Conservation (phyloP, 2,888 invertebrate species). For the Amphipyra tragopoginis region DNA sequence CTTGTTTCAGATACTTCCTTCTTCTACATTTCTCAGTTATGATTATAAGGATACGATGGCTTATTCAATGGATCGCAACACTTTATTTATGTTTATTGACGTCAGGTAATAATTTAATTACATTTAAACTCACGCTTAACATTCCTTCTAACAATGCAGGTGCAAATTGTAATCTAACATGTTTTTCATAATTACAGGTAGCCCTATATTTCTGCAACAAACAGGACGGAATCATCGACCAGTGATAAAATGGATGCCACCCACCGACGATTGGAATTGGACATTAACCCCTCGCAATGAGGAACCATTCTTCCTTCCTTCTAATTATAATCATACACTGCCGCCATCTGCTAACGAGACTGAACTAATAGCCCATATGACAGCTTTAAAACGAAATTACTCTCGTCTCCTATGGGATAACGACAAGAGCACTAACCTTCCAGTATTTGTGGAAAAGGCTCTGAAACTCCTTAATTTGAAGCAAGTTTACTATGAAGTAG, state of each 20-base stretch:
- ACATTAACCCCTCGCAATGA: slow-evolving; percentile 78
- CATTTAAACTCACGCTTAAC: neutral
- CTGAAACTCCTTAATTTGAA: slow-evolving; percentile 95
- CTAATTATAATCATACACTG: slow-evolving; percentile 85
- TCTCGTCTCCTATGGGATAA: slow-evolving; percentile 93
- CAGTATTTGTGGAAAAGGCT: slow-evolving; percentile 95
- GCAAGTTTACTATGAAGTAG: slow-evolving; percentile 95
- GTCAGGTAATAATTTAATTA: slow-evolving; percentile 72
- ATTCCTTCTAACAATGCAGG: too few relatives aligned
- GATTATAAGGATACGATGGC: slow-evolving; percentile 86
- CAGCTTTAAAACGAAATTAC: slow-evolving; percentile 83
- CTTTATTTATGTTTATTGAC: slow-evolving; percentile 66
- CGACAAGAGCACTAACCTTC: slow-evolving; percentile 92
- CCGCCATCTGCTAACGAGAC: slow-evolving; percentile 88
- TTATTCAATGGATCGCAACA: slow-evolving; percentile 67
- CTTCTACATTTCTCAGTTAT: slow-evolving; percentile 73
- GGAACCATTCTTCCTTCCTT: slow-evolving; percentile 82
- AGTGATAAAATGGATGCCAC: slow-evolving; percentile 86
- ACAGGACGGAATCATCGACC: slow-evolving; percentile 75
- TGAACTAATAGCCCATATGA: slow-evolving; percentile 84
- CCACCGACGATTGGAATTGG: slow-evolving; percentile 87
- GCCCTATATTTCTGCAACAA: slow-evolving; percentile 83
- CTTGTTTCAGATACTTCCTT: slow-evolving; percentile 75
- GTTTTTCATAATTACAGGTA: slow-evolving; percentile 73
- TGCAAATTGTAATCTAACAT: neutral